Base-by-base conservation (phyloP, 2,797 vertebrate genomes). In the Lemur catta region DNA sequence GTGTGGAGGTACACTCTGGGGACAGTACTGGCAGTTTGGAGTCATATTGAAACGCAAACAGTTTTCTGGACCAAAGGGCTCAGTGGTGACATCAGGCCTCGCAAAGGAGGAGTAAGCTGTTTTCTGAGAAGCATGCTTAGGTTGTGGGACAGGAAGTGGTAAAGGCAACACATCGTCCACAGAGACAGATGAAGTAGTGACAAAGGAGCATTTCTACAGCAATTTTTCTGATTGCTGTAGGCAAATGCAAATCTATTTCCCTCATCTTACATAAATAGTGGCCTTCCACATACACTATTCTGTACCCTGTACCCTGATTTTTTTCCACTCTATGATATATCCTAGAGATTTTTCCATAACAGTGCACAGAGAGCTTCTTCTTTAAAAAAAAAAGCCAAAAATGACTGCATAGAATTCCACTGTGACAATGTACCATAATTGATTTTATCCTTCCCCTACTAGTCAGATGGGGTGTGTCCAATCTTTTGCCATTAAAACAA, bases 1-100 rank as follows among this genome's bases (percentile, higher is more conserved):
- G 43, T 99, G 99, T 1, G 99, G 98, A 7, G 99, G 99, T 20
- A 99, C 96, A 3, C 98, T 98, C 93, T 99, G 99, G 0, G 99
- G 98, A 43, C 99, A 98, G 98, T 99, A 99, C 22, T 99, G 99
- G 48, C 99, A 99, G 92, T 98, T 15, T 30, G 99, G 97, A 9
- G 98, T 86, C 0, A 98, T 97, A 84, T 96, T 98, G 94, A 98
- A 98, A 97, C 99, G 99, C 98, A 99, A 98, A 98, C 99, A 99
- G n/a, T 98, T 81, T 0, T 99, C 99, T 0, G 98, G 95, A 17
- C 97, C 97, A 2, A 98, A 41, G 28, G 99, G 97, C 93, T 99
- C 99, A 0, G 99, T 95, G 24, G 98, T 38, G 0, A 98, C 97
- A 50, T 99, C 98, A 0, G 98, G 98, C 97, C 99, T 99, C 74